A percentile compares a stretch with the other conserved stretches of the same genome.
Conservation (phyloP, 2,797 vertebrate genomes). For the Danio albolineatus region DNA sequence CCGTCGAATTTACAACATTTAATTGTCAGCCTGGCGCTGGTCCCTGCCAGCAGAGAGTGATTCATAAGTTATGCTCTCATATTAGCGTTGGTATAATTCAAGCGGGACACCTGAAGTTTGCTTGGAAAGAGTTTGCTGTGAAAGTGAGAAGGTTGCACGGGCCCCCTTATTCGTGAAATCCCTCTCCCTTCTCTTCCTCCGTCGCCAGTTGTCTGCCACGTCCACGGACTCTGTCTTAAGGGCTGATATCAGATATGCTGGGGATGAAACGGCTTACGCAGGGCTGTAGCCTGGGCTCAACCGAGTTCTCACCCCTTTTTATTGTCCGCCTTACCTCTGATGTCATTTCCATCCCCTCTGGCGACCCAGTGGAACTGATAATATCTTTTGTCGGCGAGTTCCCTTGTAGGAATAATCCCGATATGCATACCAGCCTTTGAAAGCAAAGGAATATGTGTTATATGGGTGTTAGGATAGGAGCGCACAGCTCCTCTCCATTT, state of each 20-base stretch:
- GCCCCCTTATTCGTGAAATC: constrained; percentile 3
- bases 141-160: constrained; percentile 49
- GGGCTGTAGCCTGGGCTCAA: constrained; percentile 31
- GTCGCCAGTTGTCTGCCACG: constrained; percentile 51
- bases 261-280: constrained; percentile 53
- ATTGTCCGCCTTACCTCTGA: constrained; percentile 54
- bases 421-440: constrained; percentile 46
- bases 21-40: constrained; percentile 28
- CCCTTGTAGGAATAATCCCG: constrained; percentile 50
- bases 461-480: constrained; percentile 41
- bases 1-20: constrained; percentile 27
- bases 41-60: constrained; percentile 18
- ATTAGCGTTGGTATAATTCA: constrained; percentile 40
- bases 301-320: constrained; percentile 42
- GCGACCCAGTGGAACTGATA: constrained; percentile 54
- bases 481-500: constrained; percentile 14
- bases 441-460: constrained; percentile 39
- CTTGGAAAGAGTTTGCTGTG: constrained; percentile 30
- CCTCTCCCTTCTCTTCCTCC: constrained; percentile 26
- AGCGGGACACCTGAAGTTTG: constrained; percentile 42
- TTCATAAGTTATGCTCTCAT: constrained; percentile 35
- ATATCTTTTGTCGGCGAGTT: constrained; percentile 53
- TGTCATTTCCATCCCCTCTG: constrained; percentile 59
- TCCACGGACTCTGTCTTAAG: constrained; percentile 54
- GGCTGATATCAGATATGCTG: constrained; percentile 56